A percentile compares a stretch with the other conserved stretches of the same genome.
phyloP scores from a whole-genome alignment of 1,140 invertebrate species.

The Papilio polytes region DNA sequence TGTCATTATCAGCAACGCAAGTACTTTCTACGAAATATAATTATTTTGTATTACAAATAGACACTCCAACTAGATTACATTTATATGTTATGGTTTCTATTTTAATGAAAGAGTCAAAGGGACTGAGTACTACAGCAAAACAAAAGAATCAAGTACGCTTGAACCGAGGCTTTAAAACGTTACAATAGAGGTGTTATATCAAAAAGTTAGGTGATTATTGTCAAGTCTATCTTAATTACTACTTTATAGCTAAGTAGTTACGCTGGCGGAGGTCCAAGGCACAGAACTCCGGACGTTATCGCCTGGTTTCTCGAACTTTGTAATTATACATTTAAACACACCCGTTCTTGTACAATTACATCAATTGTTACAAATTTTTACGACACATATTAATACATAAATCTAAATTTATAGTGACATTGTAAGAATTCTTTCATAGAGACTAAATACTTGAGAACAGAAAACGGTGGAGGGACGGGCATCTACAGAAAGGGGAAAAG shows the following conservation, averaged over 20 bases:
- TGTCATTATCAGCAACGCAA: too few species aligned
- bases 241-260: conserved; percentile 27
- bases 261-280: conserved; percentile 68
- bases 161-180: background rate
- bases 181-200: background rate
- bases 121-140: background rate
- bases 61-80: too few species aligned
- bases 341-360: conserved; percentile 12
- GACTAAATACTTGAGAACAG: too few species aligned
- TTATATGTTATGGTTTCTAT: too few species aligned
- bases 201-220: conserved; percentile 30
- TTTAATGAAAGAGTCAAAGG: too few species aligned
- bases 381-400: too few species aligned
- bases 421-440: too few species aligned
- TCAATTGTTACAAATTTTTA: conserved; percentile 3
- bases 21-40: too few species aligned
- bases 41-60: too few species aligned
- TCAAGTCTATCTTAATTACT: conserved; percentile 33
- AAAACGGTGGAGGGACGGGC: too few species aligned
- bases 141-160: background rate
- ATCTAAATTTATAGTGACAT: too few species aligned
- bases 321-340: conserved; percentile 31
- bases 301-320: conserved; percentile 36
- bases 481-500: too few species aligned
- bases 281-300: conserved; percentile 65